Evolutionary conservation across 2,113 vertebrate genomes (phyloP), one percentile per base, ranked within the genome.

Genomic region (Asarcornis scutulata): DNA sequence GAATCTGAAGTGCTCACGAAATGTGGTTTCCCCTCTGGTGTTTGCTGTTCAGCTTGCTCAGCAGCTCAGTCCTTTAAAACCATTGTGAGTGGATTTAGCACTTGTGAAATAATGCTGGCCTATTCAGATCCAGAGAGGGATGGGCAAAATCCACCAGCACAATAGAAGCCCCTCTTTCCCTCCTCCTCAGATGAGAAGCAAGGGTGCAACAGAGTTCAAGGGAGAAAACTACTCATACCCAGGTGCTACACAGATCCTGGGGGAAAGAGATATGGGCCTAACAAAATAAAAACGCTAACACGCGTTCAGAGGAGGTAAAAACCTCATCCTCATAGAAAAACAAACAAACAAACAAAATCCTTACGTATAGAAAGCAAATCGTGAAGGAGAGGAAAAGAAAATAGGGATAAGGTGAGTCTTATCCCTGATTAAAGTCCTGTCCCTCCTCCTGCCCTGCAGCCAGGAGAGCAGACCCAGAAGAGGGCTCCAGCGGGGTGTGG

Each of bases 1-100:
- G 93, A 92, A 96, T 96, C 94, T 63, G 81, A 95, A 94, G 74
- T 38, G 67, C 74, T 96, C 96, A 74, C 63, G 0, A 95, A 96
- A 96, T 96, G 96, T 87, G 93, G 91, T 94, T 96, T 96, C 78
- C 88, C 96, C 81, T 94, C 95, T 96, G 96, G 88, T 97, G 95
- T 96, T 94, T 96, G 92, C 95, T 96, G 96, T 96, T 96, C 96
- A 92, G 93, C 96, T 96, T 93, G 96, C 93, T 96, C 88, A 96
- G 96, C 96, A 93, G 95, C 93, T 96, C 92, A 91, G 17, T 82
- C 86, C 46, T 94, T 96, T 94, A 87, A 95, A 89, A 85, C 86
- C 78, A 93, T 85, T 97, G 95, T 95, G 86, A 94, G 67, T 85
- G 86, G 92, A 87, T 96, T 96, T 93, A 97, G 81, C 67, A 63